Base-by-base conservation (phyloP, 2,113 vertebrate genomes). In the Rhinogobius similis region DNA sequence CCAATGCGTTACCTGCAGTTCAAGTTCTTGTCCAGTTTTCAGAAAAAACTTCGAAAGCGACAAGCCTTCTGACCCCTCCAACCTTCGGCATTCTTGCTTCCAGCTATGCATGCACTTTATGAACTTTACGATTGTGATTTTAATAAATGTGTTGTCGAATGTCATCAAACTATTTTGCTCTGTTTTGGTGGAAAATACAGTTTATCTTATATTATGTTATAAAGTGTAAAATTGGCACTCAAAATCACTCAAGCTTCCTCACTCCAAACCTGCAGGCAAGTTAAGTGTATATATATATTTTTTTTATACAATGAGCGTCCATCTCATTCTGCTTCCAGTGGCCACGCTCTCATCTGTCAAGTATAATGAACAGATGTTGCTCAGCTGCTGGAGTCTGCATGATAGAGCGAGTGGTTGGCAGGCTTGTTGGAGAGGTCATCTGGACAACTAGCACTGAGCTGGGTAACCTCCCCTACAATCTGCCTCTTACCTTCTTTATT, bases 311-410 rank as follows among this genome's bases (percentile, higher is more conserved):
- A 73, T 55, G 63, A 26, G 44, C 39, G 59, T 44, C 70, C 65
- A 58, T 71, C 65, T 70, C 77, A 58, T 67, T 68, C 50, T 41
- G 66, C 84, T 74, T 87, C 81, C 67, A 32, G 69, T 43, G 61
- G 79, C 61, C 61, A 62, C 82, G 64, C 78, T 91, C 89, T 92
- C 89, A 91, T 93, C 91, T 88, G 88, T 93, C 87, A 90, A 83
- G 80, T 86, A 86, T 91, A 91, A 92, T 92, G 92, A 94, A 89
- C 93, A 94, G 93, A 93, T 94, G 92, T 92, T 93, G 88, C 87
- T 84, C 86, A 76, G 90, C 86, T 91, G 89, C 85, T 89, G 81
- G 80, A 89, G 84, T 88, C 87, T 84, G 76, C 81, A 90, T 94
- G 91, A 94, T 92, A 85, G 88, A 92, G 86, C 48, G 86, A 84